phyloP scores from a whole-genome alignment of 1,140 invertebrate genomes.

The Epicauta chinensis region DNA sequence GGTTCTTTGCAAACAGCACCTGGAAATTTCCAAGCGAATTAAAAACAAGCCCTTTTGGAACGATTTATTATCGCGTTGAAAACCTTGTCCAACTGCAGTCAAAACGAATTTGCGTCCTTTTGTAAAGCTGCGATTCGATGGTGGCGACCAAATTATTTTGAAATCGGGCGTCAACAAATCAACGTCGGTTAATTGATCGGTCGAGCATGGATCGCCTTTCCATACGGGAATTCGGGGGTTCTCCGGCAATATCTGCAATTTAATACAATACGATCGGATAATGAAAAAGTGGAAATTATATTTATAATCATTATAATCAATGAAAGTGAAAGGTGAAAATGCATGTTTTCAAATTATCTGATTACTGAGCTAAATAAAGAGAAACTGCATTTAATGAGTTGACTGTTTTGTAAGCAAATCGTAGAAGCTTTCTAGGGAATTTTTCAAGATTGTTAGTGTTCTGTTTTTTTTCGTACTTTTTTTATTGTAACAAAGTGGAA shows the following conservation, averaged over 20 bases:
- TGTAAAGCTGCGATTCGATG: slow-evolving; percentile 16
- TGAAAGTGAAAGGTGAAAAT: neutral
- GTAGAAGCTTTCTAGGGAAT: no score
- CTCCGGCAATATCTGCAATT: slow-evolving; percentile 31
- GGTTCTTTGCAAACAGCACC: slow-evolving; percentile 29
- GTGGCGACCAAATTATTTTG: slow-evolving; percentile 30
- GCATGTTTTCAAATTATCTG: neutral
- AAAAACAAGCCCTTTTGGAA: neutral
- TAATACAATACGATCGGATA: neutral
- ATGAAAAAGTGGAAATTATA: neutral
- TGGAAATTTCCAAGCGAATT: slow-evolving; percentile 9
- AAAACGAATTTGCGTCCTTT: slow-evolving; percentile 28
- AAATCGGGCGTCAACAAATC: slow-evolving; percentile 30
- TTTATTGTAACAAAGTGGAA: no score
- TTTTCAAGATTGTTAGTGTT: no score
- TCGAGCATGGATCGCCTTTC: slow-evolving; percentile 33
- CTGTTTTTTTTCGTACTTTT: no score
- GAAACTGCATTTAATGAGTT: no score
- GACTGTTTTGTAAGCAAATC: no score
- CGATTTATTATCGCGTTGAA: neutral
- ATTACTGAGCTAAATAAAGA: no score
- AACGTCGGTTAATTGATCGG: slow-evolving; percentile 23
- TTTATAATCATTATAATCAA: neutral
- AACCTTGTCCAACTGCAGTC: slow-evolving; percentile 35
- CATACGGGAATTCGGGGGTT: slow-evolving; percentile 27